phyloP scores from a whole-genome alignment of 2,113 vertebrate species.

The Antechinus flavipes region DNA sequence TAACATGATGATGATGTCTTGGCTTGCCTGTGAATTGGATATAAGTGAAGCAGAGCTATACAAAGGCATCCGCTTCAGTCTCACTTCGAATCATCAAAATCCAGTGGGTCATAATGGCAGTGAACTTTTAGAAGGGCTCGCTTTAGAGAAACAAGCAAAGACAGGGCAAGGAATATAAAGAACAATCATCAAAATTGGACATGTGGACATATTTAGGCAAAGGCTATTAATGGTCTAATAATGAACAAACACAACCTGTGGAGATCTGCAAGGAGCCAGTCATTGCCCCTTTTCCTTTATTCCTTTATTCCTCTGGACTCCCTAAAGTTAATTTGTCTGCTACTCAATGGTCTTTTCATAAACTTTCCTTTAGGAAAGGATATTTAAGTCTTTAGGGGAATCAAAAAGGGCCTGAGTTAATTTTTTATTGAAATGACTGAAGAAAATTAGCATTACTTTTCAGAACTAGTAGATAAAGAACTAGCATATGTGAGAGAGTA shows the following conservation, averaged over 20 bases:
- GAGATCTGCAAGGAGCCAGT: background rate
- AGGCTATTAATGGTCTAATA: background rate
- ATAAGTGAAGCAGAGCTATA: too few relatives aligned
- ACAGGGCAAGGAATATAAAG: background rate
- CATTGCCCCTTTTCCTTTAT: background rate
- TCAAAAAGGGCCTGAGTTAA: background rate
- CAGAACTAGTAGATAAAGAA: too few relatives aligned
- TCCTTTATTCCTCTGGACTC: background rate
- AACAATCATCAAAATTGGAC: background rate
- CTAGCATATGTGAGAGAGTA: too few relatives aligned
- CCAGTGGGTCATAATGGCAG: background rate
- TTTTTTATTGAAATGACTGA: slow-evolving; percentile 11
- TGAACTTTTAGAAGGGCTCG: too few relatives aligned
- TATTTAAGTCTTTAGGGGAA: background rate
- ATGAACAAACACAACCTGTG: background rate
- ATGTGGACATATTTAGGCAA: slow-evolving; percentile 4
- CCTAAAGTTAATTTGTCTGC: background rate
- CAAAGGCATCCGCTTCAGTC: too few relatives aligned
- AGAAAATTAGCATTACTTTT: background rate
- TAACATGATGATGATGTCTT: too few relatives aligned
- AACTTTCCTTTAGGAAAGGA: slow-evolving; percentile 26
- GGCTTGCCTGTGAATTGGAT: too few relatives aligned
- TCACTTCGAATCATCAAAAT: too few relatives aligned
- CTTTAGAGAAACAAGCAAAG: background rate
- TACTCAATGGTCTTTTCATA: background rate